Percentiles rank a stretch among this genome's conserved stretches.
These are phyloP conservation scores for Oceanodroma leucorhoa DNA, from an alignment of 2,797 vertebrate species.

Conservation along the genomic window DNA sequence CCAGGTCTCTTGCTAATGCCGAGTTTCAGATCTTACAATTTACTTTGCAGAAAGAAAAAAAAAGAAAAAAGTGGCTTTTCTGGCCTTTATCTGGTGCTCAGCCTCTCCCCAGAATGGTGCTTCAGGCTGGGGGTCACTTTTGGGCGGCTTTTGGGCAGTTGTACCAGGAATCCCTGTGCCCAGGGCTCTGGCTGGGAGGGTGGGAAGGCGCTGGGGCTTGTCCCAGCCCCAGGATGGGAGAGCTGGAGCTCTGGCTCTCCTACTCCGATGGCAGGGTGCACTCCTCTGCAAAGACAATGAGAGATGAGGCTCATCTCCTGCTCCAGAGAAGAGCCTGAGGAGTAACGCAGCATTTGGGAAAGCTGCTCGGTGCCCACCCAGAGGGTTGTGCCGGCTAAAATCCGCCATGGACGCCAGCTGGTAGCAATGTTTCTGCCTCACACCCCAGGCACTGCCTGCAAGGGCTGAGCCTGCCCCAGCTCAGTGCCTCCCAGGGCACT, in stretches of 20 bases:
- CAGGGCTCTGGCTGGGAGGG: not conserved
- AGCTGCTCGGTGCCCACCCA: not conserved
- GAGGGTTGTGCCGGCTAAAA: not conserved
- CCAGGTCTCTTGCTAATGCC: not conserved
- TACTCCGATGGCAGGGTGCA: fast-evolving
- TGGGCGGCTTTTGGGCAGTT: not conserved
- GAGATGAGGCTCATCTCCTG: not conserved
- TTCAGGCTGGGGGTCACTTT: not conserved
- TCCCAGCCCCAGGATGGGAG: not conserved
- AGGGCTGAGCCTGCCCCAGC: not conserved
- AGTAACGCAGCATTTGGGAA: not conserved
- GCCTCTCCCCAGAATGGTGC: not conserved
- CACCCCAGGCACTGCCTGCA: not conserved
- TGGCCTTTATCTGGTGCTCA: not conserved
- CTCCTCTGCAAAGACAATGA: not conserved
- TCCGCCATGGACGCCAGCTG: not conserved
- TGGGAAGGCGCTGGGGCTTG: not conserved
- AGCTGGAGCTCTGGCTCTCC: not conserved
- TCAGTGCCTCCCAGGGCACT: not conserved
- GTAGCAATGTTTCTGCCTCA: not conserved
- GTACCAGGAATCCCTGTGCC: not conserved
- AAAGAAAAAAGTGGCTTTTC: not conserved
- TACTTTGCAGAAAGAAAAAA: not conserved
- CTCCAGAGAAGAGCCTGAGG: not conserved
- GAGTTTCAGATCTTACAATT: not conserved